Percentiles rank a stretch among this genome's conserved stretches.
Conservation (phyloP, 2,113 vertebrate genomes). For the Ictalurus punctatus region DNA sequence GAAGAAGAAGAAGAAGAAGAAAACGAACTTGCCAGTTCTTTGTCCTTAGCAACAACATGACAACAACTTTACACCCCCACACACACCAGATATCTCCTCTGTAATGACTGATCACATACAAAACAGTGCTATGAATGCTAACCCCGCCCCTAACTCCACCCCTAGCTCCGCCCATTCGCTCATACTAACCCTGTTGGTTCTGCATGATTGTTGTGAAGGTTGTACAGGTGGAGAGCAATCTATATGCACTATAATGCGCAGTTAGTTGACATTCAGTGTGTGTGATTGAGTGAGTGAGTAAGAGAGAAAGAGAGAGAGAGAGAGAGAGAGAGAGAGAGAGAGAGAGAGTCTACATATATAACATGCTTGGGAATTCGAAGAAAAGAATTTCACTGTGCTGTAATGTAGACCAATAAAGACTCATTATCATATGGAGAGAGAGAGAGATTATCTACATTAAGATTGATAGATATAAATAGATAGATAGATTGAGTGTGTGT, state of each 20-base stretch:
- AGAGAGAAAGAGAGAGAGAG: neutral
- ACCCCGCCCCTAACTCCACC: neutral
- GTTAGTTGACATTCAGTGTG: slow-evolving; percentile 1
- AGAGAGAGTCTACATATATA: too few relatives aligned
- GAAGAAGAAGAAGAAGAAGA: neutral
- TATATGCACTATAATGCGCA: neutral
- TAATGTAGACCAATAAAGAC: too few relatives aligned
- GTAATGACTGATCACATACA: neutral
- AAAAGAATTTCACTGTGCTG: too few relatives aligned
- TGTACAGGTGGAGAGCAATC: neutral
- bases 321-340: too few relatives aligned
- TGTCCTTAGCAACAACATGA: slow-evolving; percentile 14
- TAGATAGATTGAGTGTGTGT: too few relatives aligned
- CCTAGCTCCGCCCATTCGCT: neutral
- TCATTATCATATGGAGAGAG: too few relatives aligned
- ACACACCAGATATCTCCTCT: neutral
- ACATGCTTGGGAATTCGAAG: too few relatives aligned
- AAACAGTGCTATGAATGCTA: neutral
- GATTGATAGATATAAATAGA: too few relatives aligned
- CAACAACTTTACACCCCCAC: neutral
- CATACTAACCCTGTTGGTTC: neutral
- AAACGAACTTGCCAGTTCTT: neutral
- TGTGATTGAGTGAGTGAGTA: neutral
- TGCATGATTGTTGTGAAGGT: neutral
- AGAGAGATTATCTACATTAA: too few relatives aligned